phyloP scores from a whole-genome alignment of 2,797 vertebrate species.

The Lemur catta region DNA sequence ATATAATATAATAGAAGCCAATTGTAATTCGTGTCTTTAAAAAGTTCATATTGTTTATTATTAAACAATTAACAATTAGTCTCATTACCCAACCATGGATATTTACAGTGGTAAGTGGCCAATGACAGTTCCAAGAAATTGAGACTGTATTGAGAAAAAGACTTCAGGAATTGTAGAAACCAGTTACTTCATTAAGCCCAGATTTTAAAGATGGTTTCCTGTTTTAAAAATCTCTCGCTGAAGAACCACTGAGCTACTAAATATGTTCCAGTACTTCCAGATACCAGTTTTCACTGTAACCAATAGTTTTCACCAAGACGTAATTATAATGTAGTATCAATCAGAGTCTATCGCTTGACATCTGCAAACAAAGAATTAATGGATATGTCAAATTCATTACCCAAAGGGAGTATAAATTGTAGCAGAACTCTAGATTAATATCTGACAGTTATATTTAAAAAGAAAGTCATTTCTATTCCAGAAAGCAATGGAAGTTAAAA shows the following conservation, averaged over 20 bases:
- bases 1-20: not conserved
- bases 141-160: not conserved
- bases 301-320: not conserved
- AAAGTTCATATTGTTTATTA: not conserved
- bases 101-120: not conserved
- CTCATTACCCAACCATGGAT: not conserved
- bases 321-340: not conserved
- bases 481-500: conserved; percentile 15
- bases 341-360: not conserved
- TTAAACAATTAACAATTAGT: not conserved
- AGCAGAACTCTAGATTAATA: conserved; percentile 21
- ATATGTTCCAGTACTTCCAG: not conserved
- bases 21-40: not conserved
- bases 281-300: not conserved
- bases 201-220: conserved; percentile 18
- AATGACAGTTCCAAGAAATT: not conserved
- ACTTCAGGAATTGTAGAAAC: not conserved
- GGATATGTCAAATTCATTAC: not conserved
- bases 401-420: not conserved
- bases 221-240: not conserved
- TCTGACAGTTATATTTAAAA: conserved; percentile 36
- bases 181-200: not conserved
- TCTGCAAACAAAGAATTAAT: not conserved
- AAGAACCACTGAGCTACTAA: not conserved
- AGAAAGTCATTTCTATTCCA: not conserved